These are phyloP conservation scores for Drosophila paranaensis DNA, from an alignment of 2,888 invertebrate genomes.

Conservation along the genomic window DNA sequence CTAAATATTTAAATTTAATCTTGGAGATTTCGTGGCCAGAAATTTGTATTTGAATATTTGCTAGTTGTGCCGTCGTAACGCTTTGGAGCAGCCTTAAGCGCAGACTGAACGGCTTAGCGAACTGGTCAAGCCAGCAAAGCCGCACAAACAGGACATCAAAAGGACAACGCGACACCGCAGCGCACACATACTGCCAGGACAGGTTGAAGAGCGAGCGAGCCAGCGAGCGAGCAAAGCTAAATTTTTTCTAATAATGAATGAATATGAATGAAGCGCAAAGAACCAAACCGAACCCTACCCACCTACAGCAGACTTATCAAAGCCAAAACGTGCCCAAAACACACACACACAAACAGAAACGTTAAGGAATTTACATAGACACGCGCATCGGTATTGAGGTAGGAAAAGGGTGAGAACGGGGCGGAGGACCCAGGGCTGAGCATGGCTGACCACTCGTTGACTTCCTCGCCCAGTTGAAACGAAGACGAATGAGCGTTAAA, in stretches of 20 bases:
- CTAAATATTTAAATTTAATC: conserved; percentile 12
- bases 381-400: conserved; percentile 40
- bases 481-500: conserved; percentile 82
- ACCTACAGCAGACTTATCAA: conserved; percentile 65
- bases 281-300: conserved; percentile 50
- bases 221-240: conserved; percentile 51
- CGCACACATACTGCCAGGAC: conserved; percentile 17
- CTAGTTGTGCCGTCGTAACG: conserved; percentile 59
- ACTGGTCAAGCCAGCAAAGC: conserved; percentile 66
- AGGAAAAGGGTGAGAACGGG: neutral
- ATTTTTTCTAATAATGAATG: conserved; percentile 83
- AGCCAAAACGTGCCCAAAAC: conserved; percentile 79
- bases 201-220: conserved; percentile 36
- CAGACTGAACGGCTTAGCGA: conserved; percentile 82
- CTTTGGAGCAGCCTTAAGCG: conserved; percentile 80
- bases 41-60: conserved; percentile 11
- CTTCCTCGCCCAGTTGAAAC: conserved; percentile 77
- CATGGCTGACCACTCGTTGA: conserved; percentile 50
- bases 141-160: conserved; percentile 58
- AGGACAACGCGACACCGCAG: conserved; percentile 61
- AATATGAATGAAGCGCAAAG: conserved; percentile 76
- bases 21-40: conserved; percentile 2
- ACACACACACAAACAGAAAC: conserved; percentile 30
- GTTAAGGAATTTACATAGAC: conserved; percentile 74
- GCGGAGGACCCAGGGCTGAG: neutral